Base-by-base conservation (phyloP, 2,113 vertebrate species). In the Laticauda laticaudata region DNA sequence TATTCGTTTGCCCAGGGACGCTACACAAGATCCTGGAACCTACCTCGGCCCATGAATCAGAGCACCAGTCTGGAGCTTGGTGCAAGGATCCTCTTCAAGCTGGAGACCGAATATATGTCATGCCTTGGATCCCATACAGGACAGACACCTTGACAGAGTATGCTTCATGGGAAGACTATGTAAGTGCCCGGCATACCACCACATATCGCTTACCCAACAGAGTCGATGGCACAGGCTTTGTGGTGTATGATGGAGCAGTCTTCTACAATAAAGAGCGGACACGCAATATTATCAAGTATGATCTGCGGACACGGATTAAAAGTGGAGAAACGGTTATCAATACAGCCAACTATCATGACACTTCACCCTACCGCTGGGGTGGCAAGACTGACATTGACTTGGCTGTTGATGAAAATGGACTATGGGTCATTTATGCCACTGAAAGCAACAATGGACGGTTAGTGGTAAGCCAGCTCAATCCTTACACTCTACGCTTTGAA, bases 251-350 rank as follows among this genome's bases (percentile, higher is more conserved):
- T 0, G 99, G 99, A 0, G 99, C 99, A 0, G 99, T 98, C 0
- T 99, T 99, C 97, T 99, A 99, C 97, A 99, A 99, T 97, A 99
- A 99, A 96, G 99, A 99, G 94, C 98, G 99, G 26, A 99, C 99
- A 0, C 98, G 99, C 94, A 99, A 99, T 97, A 98, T 99, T 1
- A 99, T 99, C 93, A 99, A 99, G 95, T 99, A 98, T 23, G 99
- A 99, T 90, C 97, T 99, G 45, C 97, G 99, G 26, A 99, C 99
- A 0, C 98, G 99, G 93, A 99, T 99, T 97, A 99, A 99, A 96
- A 99, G 99, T 3, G 99, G 99, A 0, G 99, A 99, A 96, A 98
- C 99, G 1, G 99, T 99, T 93, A 98, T 99, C 96, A 98, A 98
- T 64, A 98, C 98, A 0, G 99, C 99, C 97, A 99, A 99, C 97